Evolutionary conservation across 1,140 invertebrate species (phyloP).

Genomic region (Lasioglossum albipes): DNA sequence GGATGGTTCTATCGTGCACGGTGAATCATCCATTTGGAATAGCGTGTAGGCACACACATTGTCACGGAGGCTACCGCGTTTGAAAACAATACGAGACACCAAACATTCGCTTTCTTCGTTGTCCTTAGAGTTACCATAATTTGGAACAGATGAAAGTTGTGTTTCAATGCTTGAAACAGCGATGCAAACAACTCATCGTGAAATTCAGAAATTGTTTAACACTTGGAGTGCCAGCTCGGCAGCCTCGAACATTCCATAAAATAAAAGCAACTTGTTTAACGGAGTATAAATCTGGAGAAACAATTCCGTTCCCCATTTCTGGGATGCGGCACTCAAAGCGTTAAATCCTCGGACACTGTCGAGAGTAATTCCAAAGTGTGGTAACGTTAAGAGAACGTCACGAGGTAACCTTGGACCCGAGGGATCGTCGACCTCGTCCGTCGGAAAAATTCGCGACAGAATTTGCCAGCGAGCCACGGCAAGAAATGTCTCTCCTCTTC

Average conservation of each 20-base stretch:
- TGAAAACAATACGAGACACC: background rate
- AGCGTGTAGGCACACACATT: constrained; percentile 40
- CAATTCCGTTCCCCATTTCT: no score
- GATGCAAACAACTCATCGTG: no score
- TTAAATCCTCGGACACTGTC: no score
- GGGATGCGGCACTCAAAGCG: no score
- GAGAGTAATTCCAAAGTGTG: background rate
- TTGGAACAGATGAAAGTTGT: no score
- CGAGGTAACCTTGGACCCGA: background rate
- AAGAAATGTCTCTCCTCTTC: constrained; percentile 9
- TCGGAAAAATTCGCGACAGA: background rate
- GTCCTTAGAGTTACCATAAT: no score
- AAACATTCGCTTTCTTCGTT: background rate
- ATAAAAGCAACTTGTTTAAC: no score
- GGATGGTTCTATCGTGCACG: constrained; percentile 2
- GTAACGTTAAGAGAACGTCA: background rate
- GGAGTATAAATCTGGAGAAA: no score
- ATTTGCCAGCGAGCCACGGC: background rate
- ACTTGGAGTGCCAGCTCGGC: no score
- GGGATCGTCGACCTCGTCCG: background rate
- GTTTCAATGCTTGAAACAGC: no score
- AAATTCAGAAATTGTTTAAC: no score
- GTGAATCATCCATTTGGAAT: constrained; percentile 50
- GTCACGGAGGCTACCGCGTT: constrained; percentile 1
- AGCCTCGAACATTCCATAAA: no score